Evolutionary conservation across 2,113 vertebrate species (phyloP).

Genomic region (Phylloscopus whistleri): DNA sequence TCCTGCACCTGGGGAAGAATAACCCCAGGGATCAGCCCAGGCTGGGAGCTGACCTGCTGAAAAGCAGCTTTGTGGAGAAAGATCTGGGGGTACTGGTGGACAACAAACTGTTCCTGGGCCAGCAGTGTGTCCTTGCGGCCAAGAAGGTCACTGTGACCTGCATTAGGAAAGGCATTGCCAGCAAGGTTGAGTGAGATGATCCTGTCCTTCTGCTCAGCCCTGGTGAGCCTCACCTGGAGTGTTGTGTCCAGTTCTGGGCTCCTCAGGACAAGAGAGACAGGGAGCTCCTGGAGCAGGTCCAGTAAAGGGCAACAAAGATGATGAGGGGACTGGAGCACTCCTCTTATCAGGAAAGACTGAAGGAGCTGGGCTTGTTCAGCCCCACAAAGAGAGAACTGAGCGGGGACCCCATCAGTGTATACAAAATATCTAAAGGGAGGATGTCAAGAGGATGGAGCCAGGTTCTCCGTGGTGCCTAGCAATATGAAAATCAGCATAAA

Average conservation of each 20-base stretch:
- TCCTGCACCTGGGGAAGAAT: neutral
- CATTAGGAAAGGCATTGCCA: neutral
- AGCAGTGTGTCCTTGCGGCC: neutral
- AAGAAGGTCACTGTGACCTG: no score
- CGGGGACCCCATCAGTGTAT: neutral
- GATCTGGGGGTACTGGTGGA: neutral
- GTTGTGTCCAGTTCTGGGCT: neutral
- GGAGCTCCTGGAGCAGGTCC: fast-evolving
- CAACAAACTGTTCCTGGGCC: neutral
- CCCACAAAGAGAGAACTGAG: neutral
- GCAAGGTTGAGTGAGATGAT: neutral
- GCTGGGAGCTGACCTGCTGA: neutral
- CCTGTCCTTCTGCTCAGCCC: neutral
- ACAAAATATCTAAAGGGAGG: neutral
- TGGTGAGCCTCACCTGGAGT: neutral
- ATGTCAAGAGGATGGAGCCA: neutral
- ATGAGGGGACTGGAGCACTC: neutral
- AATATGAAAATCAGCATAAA: neutral
- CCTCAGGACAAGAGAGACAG: neutral
- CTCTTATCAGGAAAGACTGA: no score
- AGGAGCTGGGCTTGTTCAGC: neutral
- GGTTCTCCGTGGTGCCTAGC: neutral
- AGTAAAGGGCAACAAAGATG: neutral
- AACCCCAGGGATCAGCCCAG: neutral
- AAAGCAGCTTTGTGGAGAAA: neutral